A percentile compares a stretch with the other conserved stretches of the same genome.
Evolutionary conservation across 2,888 invertebrate genomes (phyloP).

Genomic region (Drosophila subsilvestris): DNA sequence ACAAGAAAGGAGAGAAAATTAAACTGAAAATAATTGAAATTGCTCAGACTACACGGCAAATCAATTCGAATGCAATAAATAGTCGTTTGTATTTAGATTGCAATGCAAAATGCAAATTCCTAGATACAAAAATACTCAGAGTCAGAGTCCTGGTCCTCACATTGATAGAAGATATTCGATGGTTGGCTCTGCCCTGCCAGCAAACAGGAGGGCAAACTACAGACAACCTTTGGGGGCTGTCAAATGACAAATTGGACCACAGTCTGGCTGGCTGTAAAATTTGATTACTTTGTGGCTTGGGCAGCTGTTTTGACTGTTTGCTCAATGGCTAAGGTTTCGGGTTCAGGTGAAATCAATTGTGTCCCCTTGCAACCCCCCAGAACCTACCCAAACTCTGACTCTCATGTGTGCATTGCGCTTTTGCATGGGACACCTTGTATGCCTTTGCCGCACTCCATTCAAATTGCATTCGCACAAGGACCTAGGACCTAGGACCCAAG

Average conservation of each 20-base stretch:
- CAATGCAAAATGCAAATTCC: constrained; percentile 53
- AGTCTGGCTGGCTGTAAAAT: constrained; percentile 52
- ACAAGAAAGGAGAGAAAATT: constrained; percentile 7
- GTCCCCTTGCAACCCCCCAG: constrained; percentile 16
- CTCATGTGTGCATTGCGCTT: constrained; percentile 58
- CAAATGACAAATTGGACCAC: constrained; percentile 60
- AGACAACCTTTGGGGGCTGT: constrained; percentile 47
- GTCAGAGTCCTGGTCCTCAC: constrained; percentile 15
- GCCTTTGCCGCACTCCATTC: constrained; percentile 29
- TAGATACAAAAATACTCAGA: background rate
- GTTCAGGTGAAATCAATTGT: constrained; percentile 38
- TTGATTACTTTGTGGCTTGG: constrained; percentile 70
- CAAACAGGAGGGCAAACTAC: constrained; percentile 23
- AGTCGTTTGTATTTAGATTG: constrained; percentile 59
- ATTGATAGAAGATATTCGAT: constrained; percentile 52
- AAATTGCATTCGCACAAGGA: constrained; percentile 53
- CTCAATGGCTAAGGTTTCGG: constrained; percentile 34
- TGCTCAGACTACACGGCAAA: constrained; percentile 30
- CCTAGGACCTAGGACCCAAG: background rate
- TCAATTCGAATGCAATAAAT: constrained; percentile 54
- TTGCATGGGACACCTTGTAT: constrained; percentile 35
- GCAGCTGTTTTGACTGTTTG: constrained; percentile 42
- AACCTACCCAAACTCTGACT: background rate
- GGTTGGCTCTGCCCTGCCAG: constrained; percentile 17
- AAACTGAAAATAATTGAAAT: constrained; percentile 47